Evolutionary conservation across 2,888 invertebrate species (phyloP).

Genomic region (Megaustenia siamemsis): DNA sequence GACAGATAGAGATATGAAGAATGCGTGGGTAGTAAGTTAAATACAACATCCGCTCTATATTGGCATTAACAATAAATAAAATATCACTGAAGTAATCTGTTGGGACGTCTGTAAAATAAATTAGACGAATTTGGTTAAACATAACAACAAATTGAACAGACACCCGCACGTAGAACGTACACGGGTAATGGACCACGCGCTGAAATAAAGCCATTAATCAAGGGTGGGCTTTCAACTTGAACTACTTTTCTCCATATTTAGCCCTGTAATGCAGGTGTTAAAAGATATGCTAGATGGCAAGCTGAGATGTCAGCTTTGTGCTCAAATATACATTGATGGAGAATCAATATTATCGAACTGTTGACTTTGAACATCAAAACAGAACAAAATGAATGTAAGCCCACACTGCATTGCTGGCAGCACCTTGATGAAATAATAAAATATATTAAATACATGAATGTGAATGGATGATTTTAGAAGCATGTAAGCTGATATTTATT

Average conservation of each 20-base stretch:
- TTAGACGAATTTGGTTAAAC: too few species aligned
- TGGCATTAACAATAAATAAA: background rate
- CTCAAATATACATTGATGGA: background rate
- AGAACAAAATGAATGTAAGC: too few species aligned
- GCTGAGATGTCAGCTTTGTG: background rate
- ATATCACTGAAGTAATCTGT: too few species aligned
- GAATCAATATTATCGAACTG: background rate
- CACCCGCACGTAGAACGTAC: background rate
- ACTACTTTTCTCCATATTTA: background rate
- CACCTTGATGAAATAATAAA: too few species aligned
- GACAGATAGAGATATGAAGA: too few species aligned
- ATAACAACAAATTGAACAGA: too few species aligned
- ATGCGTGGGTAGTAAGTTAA: too few species aligned
- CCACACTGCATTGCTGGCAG: too few species aligned
- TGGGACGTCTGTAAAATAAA: too few species aligned
- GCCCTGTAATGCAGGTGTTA: background rate
- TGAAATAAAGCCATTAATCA: background rate
- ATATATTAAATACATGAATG: too few species aligned
- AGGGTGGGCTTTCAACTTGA: background rate
- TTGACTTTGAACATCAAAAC: background rate
- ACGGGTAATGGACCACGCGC: background rate
- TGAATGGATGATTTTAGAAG: too few species aligned
- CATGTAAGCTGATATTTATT: too few species aligned
- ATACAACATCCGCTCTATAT: background rate
- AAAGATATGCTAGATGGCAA: background rate